A percentile compares a stretch with the other conserved stretches of the same genome.
These are phyloP conservation scores for Hucho hucho DNA, from an alignment of 2,113 vertebrate species.

Conservation along the genomic window DNA sequence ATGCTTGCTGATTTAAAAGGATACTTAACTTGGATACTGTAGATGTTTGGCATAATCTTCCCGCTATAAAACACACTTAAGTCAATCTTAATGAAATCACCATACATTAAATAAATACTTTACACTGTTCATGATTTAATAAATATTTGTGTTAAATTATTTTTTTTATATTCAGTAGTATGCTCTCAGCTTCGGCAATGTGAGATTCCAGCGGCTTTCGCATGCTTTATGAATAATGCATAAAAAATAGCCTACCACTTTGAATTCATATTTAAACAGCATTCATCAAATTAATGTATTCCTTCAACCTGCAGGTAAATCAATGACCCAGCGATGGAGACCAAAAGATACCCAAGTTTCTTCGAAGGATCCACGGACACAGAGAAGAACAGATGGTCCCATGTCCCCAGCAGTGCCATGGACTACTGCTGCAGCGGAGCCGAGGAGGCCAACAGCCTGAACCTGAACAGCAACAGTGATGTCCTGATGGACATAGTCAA, in stretches of 20 bases:
- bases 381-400: slow-evolving; percentile 90
- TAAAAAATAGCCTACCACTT: neutral
- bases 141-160: neutral
- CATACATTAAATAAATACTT: neutral
- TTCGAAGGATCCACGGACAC: slow-evolving; percentile 83
- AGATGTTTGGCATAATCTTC: neutral
- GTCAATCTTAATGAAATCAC: neutral
- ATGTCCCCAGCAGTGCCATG: slow-evolving; percentile 80
- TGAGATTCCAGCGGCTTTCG: neutral
- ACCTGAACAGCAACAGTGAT: slow-evolving; percentile 75
- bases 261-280: neutral
- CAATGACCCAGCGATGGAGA: slow-evolving; percentile 89
- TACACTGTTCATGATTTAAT: neutral
- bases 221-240: neutral
- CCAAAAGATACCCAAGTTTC: slow-evolving; percentile 95
- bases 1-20: neutral
- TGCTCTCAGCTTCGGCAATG: neutral
- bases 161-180: neutral
- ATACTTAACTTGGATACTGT: neutral
- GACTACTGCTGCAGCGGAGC: slow-evolving; percentile 75
- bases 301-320: slow-evolving; percentile 60
- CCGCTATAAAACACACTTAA: too few species aligned
- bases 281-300: slow-evolving; percentile 20
- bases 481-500: slow-evolving; percentile 91
- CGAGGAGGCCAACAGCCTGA: slow-evolving; percentile 75